Evolutionary conservation across 1,140 invertebrate genomes (phyloP), one percentile per base, ranked within the genome.

Genomic region (Orius insidiosus): DNA sequence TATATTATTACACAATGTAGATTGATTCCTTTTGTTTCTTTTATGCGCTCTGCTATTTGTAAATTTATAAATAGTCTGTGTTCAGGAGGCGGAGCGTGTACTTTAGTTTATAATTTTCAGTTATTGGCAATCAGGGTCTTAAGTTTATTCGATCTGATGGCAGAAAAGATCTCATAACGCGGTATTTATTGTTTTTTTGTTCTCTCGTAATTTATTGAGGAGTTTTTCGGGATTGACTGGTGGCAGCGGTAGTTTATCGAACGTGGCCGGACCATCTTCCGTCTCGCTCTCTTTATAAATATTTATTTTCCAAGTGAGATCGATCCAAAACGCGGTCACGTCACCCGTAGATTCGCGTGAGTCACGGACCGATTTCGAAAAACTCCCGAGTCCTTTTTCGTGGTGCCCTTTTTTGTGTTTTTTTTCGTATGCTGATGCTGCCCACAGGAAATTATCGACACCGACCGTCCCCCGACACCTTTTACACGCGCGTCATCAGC

Each of bases 11-110:
- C 24, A 24, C 24, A 24, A 24, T 24, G 24, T 24, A 24, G 24
- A 24, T 24, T 24, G 24, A 24, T 24, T 24, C 24, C 24, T 24
- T 42, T 42, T 42, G 16, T 42, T 30, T 42, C 18, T 24, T 42
- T 18, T 42, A 42, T 42, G 40, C 30, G 19, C 30, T 42, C 40
- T 30, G 40, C 19, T 30, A 30, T 42, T 42, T 42, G 40, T 42
- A 42, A 24, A 42, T 42, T 42, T 42, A 42, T 42, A 42, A 24
- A 42, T 42, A 42, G 40, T 42, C 19, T 42, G 40, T 42, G 40
- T 42, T 42, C 40, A 42, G 30, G 30, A 18, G 13, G 40, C 18
- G 19, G 40, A 30, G 18, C 2, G 18, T 42, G 16, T 42, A 24
- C 9, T n/a, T 24, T 24, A 24, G 24, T 24, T 24, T 24, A 4